These are phyloP conservation scores for Lasioglossum morio DNA, from an alignment of 2,888 invertebrate genomes.

Conservation along the genomic window DNA sequence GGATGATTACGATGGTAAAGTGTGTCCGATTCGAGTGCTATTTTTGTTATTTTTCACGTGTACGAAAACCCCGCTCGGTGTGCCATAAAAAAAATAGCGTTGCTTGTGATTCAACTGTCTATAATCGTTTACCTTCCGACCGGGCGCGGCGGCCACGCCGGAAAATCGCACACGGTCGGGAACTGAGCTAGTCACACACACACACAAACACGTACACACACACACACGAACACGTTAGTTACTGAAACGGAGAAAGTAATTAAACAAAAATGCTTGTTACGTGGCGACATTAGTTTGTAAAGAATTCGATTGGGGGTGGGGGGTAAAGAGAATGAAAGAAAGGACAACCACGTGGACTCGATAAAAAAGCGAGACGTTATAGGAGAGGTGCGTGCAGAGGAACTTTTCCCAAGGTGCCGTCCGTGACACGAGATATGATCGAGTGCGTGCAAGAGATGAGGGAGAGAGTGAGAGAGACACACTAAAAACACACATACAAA, in stretches of 20 bases:
- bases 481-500: background rate
- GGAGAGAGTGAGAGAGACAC: background rate
- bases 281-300: conserved; percentile 75
- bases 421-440: conserved; percentile 58
- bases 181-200: conserved; percentile 82
- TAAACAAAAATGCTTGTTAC: conserved; percentile 75
- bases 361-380: background rate
- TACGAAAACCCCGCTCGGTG: conserved; percentile 57
- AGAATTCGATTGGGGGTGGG: background rate
- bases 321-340: background rate
- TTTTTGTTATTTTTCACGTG: conserved; percentile 25
- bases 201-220: background rate
- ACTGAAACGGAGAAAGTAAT: conserved; percentile 54
- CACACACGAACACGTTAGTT: conserved; percentile 60
- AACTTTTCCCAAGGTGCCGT: conserved; percentile 70
- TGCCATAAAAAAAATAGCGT: conserved; percentile 62
- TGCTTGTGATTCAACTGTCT: conserved; percentile 51
- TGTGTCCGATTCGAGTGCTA: conserved; percentile 34
- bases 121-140: conserved; percentile 40
- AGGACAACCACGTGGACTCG: conserved; percentile 6
- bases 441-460: conserved; percentile 31
- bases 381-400: conserved; percentile 47
- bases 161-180: conserved; percentile 60
- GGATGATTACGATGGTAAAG: background rate
- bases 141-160: conserved; percentile 13